phyloP scores from a whole-genome alignment of 2,888 invertebrate genomes.

The Parascotia fuliginaria region DNA sequence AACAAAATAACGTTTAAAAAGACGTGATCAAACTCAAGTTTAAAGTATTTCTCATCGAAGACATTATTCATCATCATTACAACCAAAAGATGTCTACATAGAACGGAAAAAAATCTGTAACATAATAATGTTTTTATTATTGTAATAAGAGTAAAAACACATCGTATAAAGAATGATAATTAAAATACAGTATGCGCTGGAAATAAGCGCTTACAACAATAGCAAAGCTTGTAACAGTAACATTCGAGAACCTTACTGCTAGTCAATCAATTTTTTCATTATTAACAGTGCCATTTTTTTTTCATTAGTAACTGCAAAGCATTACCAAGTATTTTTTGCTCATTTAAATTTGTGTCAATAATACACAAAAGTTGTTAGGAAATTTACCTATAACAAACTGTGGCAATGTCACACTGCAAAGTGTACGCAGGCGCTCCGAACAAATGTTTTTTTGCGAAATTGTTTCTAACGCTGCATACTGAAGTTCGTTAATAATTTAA shows the following conservation, averaged over 20 bases:
- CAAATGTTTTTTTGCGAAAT: constrained; percentile 66
- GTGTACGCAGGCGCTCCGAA: constrained; percentile 49
- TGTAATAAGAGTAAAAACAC: too few relatives aligned
- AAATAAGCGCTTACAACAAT: neutral
- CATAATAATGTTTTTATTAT: too few relatives aligned
- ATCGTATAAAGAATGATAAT: too few relatives aligned
- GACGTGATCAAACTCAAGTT: too few relatives aligned
- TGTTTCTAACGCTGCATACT: constrained; percentile 59
- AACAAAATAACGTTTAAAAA: too few relatives aligned
- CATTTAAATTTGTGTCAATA: constrained; percentile 57
- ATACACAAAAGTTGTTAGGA: constrained; percentile 49
- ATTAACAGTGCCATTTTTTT: constrained; percentile 21
- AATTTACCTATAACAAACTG: constrained; percentile 52
- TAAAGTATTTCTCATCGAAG: too few relatives aligned
- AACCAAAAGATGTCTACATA: too few relatives aligned
- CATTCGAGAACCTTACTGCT: constrained; percentile 16
- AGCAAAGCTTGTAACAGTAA: neutral
- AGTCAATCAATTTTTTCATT: constrained; percentile 24
- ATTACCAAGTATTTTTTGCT: constrained; percentile 46
- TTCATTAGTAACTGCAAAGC: too few relatives aligned
- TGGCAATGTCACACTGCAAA: constrained; percentile 59
- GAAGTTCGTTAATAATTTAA: constrained; percentile 59
- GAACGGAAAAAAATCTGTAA: too few relatives aligned
- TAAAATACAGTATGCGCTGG: neutral
- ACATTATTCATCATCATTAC: too few relatives aligned